A percentile compares a stretch with the other conserved stretches of the same genome.
Conservation (phyloP, 2,113 vertebrate genomes). For the Hemichromis elongatus region DNA sequence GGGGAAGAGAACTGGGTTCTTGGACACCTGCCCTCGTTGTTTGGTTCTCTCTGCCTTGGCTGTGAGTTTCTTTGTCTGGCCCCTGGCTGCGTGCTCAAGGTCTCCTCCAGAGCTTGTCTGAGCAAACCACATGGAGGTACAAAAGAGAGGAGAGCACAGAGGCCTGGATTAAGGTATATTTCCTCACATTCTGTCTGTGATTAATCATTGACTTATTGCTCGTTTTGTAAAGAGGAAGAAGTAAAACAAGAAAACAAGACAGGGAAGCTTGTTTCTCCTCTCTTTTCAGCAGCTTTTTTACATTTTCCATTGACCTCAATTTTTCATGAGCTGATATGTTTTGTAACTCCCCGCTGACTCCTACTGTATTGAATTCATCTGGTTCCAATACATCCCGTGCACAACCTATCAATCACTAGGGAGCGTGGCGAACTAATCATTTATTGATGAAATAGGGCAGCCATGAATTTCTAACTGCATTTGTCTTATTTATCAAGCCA, state of each 20-base stretch:
- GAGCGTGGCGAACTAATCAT: conserved; percentile 78
- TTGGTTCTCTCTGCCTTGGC: conserved; percentile 49
- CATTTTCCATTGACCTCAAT: conserved; percentile 75
- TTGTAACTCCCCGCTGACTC: conserved; percentile 69
- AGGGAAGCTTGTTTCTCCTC: conserved; percentile 46
- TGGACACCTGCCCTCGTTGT: conserved; percentile 58
- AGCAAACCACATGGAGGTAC: conserved; percentile 43
- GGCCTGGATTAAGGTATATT: conserved; percentile 16
- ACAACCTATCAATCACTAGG: conserved; percentile 79
- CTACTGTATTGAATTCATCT: conserved; percentile 78
- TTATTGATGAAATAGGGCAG: conserved; percentile 79
- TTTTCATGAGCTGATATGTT: conserved; percentile 75
- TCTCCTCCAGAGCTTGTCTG: conserved; percentile 43
- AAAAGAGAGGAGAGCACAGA: neutral
- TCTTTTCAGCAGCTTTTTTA: conserved; percentile 7
- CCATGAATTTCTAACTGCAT: conserved; percentile 77
- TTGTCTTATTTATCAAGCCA: conserved; percentile 80
- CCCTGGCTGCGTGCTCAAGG: conserved; percentile 50
- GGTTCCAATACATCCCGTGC: conserved; percentile 75
- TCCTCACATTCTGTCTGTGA: conserved; percentile 3
- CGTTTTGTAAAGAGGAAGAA: conserved; percentile 9
- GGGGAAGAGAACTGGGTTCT: conserved; percentile 44
- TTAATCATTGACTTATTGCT: conserved; percentile 25
- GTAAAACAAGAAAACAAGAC: conserved; percentile 21
- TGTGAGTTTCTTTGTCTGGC: conserved; percentile 46